These are phyloP conservation scores for Bryconaethiops microstoma DNA, from an alignment of 2,797 vertebrate species.

Conservation along the genomic window DNA sequence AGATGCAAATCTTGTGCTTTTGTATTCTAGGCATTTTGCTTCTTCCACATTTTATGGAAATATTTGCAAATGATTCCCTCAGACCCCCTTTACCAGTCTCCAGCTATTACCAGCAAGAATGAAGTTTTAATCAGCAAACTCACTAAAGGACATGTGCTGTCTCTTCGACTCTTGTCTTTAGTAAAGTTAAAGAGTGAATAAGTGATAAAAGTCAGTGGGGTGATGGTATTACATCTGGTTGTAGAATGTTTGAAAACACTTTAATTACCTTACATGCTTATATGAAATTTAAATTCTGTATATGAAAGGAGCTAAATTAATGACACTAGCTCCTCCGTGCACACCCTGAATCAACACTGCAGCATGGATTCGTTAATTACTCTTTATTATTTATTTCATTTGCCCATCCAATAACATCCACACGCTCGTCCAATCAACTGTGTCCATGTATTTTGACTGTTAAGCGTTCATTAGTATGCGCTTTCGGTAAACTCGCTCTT, in stretches of 20 bases:
- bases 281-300: not conserved
- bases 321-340: not conserved
- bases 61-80: constrained; percentile 59
- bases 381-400: constrained; percentile 54
- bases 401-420: constrained; percentile 72
- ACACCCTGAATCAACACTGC: not conserved
- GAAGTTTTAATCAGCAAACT: constrained; percentile 45
- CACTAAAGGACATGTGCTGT: constrained; percentile 62
- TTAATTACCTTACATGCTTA: not conserved
- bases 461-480: constrained; percentile 61
- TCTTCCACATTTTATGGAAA: constrained; percentile 66
- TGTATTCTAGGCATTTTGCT: constrained; percentile 71
- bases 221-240: not conserved
- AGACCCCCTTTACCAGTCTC: constrained; percentile 54
- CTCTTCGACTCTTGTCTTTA: constrained; percentile 38
- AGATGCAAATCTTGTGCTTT: constrained; percentile 80
- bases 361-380: constrained; percentile 7
- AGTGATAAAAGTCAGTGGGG: not conserved
- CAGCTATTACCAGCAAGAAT: constrained; percentile 12
- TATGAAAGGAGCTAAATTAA: not conserved
- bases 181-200: not conserved
- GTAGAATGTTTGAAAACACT: not conserved
- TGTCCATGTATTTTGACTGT: constrained; percentile 79
- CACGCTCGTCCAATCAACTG: constrained; percentile 74
- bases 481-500: constrained; percentile 60